A percentile compares a stretch with the other conserved stretches of the same genome.
These are phyloP conservation scores for Thelaira solivaga DNA, from an alignment of 2,888 invertebrate genomes.

Conservation along the genomic window DNA sequence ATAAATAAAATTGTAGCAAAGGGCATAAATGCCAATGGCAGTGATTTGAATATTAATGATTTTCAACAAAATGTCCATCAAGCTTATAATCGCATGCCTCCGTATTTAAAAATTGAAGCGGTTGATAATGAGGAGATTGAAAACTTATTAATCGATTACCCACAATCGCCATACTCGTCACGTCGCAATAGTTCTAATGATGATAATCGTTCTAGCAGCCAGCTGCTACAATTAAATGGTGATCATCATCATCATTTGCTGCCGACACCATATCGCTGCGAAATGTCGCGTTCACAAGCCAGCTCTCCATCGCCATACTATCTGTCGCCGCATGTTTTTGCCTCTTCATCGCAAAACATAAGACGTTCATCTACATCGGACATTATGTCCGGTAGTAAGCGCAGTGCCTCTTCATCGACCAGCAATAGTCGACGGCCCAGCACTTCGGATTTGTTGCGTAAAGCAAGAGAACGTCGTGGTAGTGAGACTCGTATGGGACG, in stretches of 20 bases:
- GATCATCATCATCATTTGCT: slow-evolving; percentile 61
- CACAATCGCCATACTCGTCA: slow-evolving; percentile 73
- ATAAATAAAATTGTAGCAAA: not conserved
- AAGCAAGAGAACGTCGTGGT: slow-evolving; percentile 75
- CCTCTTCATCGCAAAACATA: slow-evolving; percentile 67
- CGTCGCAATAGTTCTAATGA: slow-evolving; percentile 70
- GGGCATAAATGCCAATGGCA: slow-evolving; percentile 54
- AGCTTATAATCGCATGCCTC: slow-evolving; percentile 69
- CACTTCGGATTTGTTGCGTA: slow-evolving; percentile 75
- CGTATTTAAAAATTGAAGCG: slow-evolving; percentile 74
- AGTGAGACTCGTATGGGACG: slow-evolving; percentile 75
- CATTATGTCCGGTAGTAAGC: slow-evolving; percentile 71
- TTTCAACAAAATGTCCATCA: slow-evolving; percentile 41
- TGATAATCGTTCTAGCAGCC: slow-evolving; percentile 70
- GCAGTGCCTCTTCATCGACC: slow-evolving; percentile 68
- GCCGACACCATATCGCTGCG: slow-evolving; percentile 63
- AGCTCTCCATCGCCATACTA: slow-evolving; percentile 72
- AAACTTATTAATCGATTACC: slow-evolving; percentile 72
- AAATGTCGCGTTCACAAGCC: slow-evolving; percentile 69
- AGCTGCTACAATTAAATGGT: slow-evolving; percentile 68
- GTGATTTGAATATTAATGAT: slow-evolving; percentile 50
- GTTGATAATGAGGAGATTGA: slow-evolving; percentile 74
- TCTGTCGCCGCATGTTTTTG: slow-evolving; percentile 72
- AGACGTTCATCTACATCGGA: slow-evolving; percentile 77
- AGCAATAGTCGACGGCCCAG: slow-evolving; percentile 74